Evolutionary conservation across 2,888 invertebrate species (phyloP), one percentile per base, ranked within the genome.

Genomic region (Thecocarcelia acutangulata): DNA sequence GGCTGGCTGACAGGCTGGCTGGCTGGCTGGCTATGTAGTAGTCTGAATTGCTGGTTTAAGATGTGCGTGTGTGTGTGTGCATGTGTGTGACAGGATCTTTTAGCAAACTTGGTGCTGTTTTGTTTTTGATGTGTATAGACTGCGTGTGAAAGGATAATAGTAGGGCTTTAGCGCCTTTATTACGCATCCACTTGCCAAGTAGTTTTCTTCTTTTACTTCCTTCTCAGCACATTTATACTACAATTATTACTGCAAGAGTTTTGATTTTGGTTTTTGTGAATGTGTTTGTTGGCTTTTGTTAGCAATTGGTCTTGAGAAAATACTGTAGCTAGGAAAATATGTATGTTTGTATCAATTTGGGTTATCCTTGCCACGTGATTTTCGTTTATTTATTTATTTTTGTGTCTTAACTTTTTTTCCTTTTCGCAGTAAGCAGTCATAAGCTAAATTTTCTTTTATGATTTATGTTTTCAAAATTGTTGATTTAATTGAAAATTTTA

Each of bases 81-180:
- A 59, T 73, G 69, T 73, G 19, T 54, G 24, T 61, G 78, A 79
- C 73, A 79, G 76, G 76, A 76, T 84, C 40, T 83, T 66, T 82
- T 78, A 82, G 82, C 33, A 66, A 78, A 78, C 40, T 76, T 81
- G 66, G 15, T 63, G 17, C 68, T 37, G 37, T 68, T 12, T 54
- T 72, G 58, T 69, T 74, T 61, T 21, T 66, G 21, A 11, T 70
- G 50, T 73, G 15, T 80, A 80, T 78, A 69, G 75, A 66, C 89
- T 89, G 88, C 87, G 87, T 89, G 86, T 87, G 87, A 89, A 88
- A 88, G 83, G 83, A 84, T 83, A 84, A 84, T 84, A 81, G 76
- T 72, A 72, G 83, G 79, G 77, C 80, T 83, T 83, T 72, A 78
- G 69, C 72, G 82, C 72, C 80, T 78, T 83, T 80, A 80, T 80